Evolutionary conservation across 92 coral and sea anemone species (phyloP), one percentile per base, ranked within the genome.

Genomic region (Micromussa lordhowensis): DNA sequence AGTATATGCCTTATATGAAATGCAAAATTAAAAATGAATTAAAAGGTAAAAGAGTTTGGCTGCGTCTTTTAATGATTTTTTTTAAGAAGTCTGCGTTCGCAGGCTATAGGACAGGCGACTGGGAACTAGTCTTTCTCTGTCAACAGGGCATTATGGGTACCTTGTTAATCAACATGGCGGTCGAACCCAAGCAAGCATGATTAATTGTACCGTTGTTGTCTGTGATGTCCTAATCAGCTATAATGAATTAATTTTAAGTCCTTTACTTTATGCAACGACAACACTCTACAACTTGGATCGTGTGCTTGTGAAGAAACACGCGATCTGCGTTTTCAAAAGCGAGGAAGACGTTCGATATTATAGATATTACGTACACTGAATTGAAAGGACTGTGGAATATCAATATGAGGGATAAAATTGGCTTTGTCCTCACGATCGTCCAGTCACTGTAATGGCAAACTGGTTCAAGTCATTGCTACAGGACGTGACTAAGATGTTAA

Each of bases 141-240:
- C 17, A 17, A 66, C 74, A 81, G 6, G 53, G 87, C 40, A 70
- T 17, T 70, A 54, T 69, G 87, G 87, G 77, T 83, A 83, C 54
- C 53, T 49, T 1, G 66, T 83, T 32, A 61, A 75, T 36, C 80
- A 85, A 85, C 74, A 85, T 85, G 88, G 88, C 70, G 88, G 88
- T 32, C 26, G 35, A 18, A 58, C 54, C 29, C 8, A 3, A 44
- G 1, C 3, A 30, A 73, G 18, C 29, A 19, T 44, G 51, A 12
- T 36, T 36, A 32, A 12, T 32, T 71, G 22, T 30, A 18, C 38
- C 21, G 58, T 36, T 70, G 49, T 38, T 61, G 73, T 74, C 19
- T 85, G 74, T 85, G 88, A 75, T 74, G 55, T 77, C 88, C 75
- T 75, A 75, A 35, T 59, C 61, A 54, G 59, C 26, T 35, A 21